Base-by-base conservation (phyloP, 1,140 invertebrate species). In the Glomeris maerens region DNA sequence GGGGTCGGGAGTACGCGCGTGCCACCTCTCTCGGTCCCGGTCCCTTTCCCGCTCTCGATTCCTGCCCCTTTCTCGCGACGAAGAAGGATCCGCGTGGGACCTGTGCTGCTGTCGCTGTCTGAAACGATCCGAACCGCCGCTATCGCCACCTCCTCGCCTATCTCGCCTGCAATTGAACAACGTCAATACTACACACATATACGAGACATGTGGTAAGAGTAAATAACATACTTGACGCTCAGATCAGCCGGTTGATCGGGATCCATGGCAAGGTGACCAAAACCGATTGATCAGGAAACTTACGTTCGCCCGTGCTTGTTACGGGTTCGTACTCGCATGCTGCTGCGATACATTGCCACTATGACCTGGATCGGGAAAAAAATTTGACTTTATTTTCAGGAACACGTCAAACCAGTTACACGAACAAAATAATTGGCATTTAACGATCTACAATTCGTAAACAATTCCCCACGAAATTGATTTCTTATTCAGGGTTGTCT, bases 161-260 rank as follows among this genome's bases (percentile, higher is more conserved):
- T 25, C 10, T 42, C 20, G 40, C 4, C 17, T 21, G 20, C 4
- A 42, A 10, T 25, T 36, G 10, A 17, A 42, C 17, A 42, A 42
- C 25, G 20, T 42, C 17, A 42, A 42, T 21, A 21, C 5, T 4
- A 5, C 20, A 42, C 5, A 42, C 4, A 7, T 42, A 42, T 21
- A 42, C 5, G 40, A 42, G 40, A 42, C 31, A 10, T 42, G 20
- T 42, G 5, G 40, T 38, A 2, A 10, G 20, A n/a, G 2, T 47
- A 21, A 58, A 51, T 52, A 54, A 53, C 57, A 49, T 56, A 62
- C 52, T 60, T 62, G 54, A 47, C 45, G 26, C 45, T 52, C 3
- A 47, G 20, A 56, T 57, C 58, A 55, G 49, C 59, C 53, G 56
- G 52, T 54, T 55, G 52, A 39, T 57, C 57, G 52, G 55, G 50